A percentile compares a stretch with the other conserved stretches of the same genome.
Evolutionary conservation across 2,113 vertebrate species (phyloP).

Genomic region (Odobenus rosmarus): DNA sequence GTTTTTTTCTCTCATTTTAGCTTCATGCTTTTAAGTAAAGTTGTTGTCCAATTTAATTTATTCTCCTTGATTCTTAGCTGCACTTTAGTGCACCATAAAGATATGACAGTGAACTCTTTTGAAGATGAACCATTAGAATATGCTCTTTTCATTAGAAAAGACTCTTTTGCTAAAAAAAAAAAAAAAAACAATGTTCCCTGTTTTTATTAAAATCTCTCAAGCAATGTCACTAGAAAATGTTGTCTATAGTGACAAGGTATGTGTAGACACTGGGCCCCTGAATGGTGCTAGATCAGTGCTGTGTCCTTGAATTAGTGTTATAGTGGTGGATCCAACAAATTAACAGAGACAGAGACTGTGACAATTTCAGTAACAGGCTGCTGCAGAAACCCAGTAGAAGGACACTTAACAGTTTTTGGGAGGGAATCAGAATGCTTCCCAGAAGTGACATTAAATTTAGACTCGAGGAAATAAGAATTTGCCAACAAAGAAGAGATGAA

Average conservation of each 20-base stretch:
- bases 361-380: background rate
- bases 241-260: background rate
- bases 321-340: background rate
- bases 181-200: background rate
- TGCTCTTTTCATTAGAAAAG: background rate
- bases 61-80: background rate
- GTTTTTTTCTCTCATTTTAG: background rate
- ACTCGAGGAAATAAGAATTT: background rate
- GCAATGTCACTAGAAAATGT: background rate
- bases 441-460: background rate
- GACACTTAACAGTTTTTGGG: background rate
- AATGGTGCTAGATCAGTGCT: rapidly evolving
- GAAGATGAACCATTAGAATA: background rate
- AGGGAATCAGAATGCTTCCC: background rate
- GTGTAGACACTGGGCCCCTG: rapidly evolving
- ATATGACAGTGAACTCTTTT: background rate
- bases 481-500: background rate
- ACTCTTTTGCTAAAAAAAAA: background rate
- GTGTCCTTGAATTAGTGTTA: background rate
- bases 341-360: background rate
- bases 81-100: background rate
- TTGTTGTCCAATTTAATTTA: background rate
- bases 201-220: constrained; percentile 2
- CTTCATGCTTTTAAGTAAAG: constrained; percentile 13
- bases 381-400: background rate